Percentiles rank a stretch among this genome's conserved stretches.
These are phyloP conservation scores for Heliconius charithonia DNA, from an alignment of 2,888 invertebrate species.

Conservation along the genomic window DNA sequence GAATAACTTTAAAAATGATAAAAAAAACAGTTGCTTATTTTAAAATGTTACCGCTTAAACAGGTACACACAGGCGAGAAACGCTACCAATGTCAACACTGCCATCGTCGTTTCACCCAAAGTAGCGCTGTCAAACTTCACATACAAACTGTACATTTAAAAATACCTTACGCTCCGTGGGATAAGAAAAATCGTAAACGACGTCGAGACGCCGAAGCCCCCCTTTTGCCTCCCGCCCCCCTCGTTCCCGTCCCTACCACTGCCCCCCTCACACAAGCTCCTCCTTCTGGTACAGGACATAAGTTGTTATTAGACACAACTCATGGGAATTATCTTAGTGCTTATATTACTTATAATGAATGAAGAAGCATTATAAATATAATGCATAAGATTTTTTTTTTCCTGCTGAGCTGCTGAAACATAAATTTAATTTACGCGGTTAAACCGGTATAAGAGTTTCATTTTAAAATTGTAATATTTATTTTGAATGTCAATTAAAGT, in stretches of 20 bases:
- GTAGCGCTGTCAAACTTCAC: slow-evolving; percentile 78
- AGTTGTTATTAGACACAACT: slow-evolving; percentile 29
- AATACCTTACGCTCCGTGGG: slow-evolving; percentile 80
- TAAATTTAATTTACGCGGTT: too few relatives aligned
- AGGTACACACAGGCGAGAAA: slow-evolving; percentile 74
- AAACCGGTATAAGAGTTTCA: too few relatives aligned
- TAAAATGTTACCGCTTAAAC: not conserved
- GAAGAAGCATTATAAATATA: not conserved
- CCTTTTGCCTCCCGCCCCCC: slow-evolving; percentile 27
- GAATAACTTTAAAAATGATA: too few relatives aligned
- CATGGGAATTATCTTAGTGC: slow-evolving; percentile 46
- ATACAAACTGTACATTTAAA: slow-evolving; percentile 79
- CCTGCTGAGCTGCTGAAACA: too few relatives aligned
- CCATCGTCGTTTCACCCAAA: slow-evolving; percentile 76
- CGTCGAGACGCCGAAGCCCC: slow-evolving; percentile 61
- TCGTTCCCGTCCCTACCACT: slow-evolving; percentile 2
- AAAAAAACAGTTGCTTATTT: too few relatives aligned
- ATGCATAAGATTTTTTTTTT: too few relatives aligned
- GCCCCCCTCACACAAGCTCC: not conserved
- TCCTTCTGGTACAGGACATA: slow-evolving; percentile 12
- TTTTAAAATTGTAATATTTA: too few relatives aligned
- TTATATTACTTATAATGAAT: slow-evolving; percentile 47
- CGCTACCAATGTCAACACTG: slow-evolving; percentile 77
- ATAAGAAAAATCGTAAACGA: slow-evolving; percentile 72
- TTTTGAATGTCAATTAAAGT: too few relatives aligned